Percentiles rank a stretch among this genome's conserved stretches.
Evolutionary conservation across 2,888 invertebrate species (phyloP).

Genomic region (Protonemura montana): DNA sequence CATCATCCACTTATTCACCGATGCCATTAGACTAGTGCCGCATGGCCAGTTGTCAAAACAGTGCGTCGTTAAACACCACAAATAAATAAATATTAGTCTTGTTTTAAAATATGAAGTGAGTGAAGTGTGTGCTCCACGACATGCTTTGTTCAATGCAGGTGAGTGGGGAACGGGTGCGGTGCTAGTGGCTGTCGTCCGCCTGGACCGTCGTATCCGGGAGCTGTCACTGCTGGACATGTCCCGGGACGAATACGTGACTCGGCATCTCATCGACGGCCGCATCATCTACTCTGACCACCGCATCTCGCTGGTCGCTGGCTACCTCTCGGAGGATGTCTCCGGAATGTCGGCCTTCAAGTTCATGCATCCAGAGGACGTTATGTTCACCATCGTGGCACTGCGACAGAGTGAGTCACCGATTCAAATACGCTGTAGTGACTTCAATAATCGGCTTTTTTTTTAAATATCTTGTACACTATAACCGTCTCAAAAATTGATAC

Average conservation of each 20-base stretch:
- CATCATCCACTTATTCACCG: too few relatives aligned
- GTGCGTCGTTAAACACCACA: too few relatives aligned
- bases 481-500: too few relatives aligned
- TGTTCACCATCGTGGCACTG: slow-evolving; percentile 87
- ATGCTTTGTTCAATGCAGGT: too few relatives aligned
- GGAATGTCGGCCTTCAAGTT: slow-evolving; percentile 89
- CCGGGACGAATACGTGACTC: slow-evolving; percentile 87
- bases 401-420: slow-evolving; percentile 80
- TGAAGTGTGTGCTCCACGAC: neutral
- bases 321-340: slow-evolving; percentile 87
- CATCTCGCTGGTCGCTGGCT: slow-evolving; percentile 87
- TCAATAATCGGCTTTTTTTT: too few relatives aligned
- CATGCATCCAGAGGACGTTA: slow-evolving; percentile 89
- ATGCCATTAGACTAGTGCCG: too few relatives aligned
- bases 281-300: slow-evolving; percentile 91
- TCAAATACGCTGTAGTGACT: too few relatives aligned
- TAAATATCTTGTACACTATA: too few relatives aligned
- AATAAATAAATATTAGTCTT: too few relatives aligned
- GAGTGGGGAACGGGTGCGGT: slow-evolving; percentile 51
- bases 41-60: too few relatives aligned
- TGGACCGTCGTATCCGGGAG: slow-evolving; percentile 74
- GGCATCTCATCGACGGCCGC: slow-evolving; percentile 87
- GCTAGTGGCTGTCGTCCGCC: slow-evolving; percentile 67
- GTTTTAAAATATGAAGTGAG: too few relatives aligned
- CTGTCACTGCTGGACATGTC: slow-evolving; percentile 70